Conservation (phyloP, 2,888 invertebrate species). For the Nemotelus nigrinus region DNA sequence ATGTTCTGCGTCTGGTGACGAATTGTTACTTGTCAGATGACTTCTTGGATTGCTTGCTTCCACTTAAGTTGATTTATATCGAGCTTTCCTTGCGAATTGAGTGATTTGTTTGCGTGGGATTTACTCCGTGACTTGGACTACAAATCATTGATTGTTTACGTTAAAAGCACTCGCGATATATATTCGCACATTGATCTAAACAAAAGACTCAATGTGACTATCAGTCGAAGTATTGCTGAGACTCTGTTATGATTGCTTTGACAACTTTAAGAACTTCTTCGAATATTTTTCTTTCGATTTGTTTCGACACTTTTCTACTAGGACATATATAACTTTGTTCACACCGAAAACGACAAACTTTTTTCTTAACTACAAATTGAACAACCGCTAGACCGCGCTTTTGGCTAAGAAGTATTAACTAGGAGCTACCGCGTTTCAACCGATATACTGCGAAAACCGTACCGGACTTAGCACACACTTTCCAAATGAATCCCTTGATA, state of each 20-base stretch:
- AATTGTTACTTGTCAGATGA: not conserved
- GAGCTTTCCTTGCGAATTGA: slow-evolving; percentile 1
- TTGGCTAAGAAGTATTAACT: not conserved
- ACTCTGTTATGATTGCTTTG: not conserved
- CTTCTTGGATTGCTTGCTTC: slow-evolving; percentile 17
- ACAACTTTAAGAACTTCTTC: not conserved
- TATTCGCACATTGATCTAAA: slow-evolving; percentile 1
- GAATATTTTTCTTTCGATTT: not conserved
- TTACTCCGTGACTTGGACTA: not conserved
- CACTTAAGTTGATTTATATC: slow-evolving; percentile 35
- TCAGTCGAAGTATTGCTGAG: not conserved
- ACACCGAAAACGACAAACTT: slow-evolving; percentile 10
- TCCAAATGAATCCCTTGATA: not conserved
- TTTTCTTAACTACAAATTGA: slow-evolving; percentile 33
- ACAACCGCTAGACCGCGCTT: slow-evolving; percentile 29
- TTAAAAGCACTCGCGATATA: slow-evolving; percentile 20
- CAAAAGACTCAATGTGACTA: not conserved
- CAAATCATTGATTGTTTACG: slow-evolving; percentile 3
- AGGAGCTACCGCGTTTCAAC: slow-evolving; percentile 21
- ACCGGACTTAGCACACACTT: slow-evolving; percentile 38
- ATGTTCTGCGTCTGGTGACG: not conserved
- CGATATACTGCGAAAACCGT: slow-evolving; percentile 26
- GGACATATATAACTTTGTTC: slow-evolving; percentile 24
- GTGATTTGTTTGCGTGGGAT: slow-evolving; percentile 3
- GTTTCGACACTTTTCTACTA: not conserved